These are phyloP conservation scores for Ceriagrion tenellum DNA, from an alignment of 2,888 invertebrate species.

Conservation along the genomic window DNA sequence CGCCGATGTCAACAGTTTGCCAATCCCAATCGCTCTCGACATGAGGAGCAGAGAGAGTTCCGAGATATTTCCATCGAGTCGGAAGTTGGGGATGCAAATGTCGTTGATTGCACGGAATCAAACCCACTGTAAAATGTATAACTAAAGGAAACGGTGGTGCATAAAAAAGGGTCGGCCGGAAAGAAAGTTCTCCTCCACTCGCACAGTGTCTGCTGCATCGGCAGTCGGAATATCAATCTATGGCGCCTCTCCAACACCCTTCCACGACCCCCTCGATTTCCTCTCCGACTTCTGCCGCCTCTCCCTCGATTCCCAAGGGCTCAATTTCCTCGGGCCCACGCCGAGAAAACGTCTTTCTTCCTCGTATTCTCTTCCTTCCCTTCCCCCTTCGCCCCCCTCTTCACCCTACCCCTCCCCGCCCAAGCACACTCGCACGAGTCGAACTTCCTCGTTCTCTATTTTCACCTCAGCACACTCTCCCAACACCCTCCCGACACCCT, in stretches of 20 bases:
- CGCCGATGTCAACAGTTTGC: neutral
- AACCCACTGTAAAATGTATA: neutral
- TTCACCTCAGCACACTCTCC: neutral
- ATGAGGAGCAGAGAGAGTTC: neutral
- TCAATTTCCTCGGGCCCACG: neutral
- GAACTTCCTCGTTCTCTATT: neutral
- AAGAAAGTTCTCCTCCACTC: neutral
- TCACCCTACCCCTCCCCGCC: neutral
- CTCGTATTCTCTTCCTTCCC: neutral
- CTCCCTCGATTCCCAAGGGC: neutral
- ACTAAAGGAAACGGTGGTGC: neutral
- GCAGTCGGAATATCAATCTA: conserved; percentile 15
- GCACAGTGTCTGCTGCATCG: neutral
- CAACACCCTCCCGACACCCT: neutral
- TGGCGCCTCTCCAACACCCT: neutral
- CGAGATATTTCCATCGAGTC: neutral
- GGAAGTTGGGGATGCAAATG: neutral
- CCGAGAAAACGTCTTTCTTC: neutral
- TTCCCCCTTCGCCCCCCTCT: neutral
- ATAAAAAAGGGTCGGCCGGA: neutral
- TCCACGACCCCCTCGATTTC: neutral
- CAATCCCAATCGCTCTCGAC: neutral
- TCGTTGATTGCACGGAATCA: neutral
- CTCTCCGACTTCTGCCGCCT: neutral
- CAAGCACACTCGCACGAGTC: no score